Evolutionary conservation across 2,888 invertebrate genomes (phyloP).

Genomic region (Oscheius sp.): DNA sequence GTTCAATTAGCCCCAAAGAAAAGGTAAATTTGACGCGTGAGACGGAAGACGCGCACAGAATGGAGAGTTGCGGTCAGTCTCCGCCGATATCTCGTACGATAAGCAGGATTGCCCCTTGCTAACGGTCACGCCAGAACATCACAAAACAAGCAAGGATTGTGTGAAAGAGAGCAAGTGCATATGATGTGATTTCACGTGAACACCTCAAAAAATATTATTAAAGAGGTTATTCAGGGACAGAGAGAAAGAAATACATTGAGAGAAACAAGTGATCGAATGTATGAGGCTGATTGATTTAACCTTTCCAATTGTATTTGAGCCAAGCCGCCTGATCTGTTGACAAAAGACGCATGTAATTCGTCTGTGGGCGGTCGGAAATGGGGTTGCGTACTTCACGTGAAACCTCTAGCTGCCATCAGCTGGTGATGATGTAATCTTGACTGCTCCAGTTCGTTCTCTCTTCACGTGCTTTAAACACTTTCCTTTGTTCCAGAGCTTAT

Average conservation of each 20-base stretch:
- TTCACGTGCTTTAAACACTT: not conserved
- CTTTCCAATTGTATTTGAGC: not conserved
- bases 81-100: conserved; percentile 12
- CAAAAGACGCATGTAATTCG: not conserved
- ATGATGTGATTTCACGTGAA: conserved; percentile 10
- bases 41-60: not conserved
- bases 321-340: conserved; percentile 10
- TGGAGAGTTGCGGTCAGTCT: not conserved
- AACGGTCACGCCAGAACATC: not conserved
- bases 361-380: not conserved
- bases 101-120: conserved; percentile 16
- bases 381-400: conserved; percentile 25
- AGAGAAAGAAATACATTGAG: not conserved
- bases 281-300: not conserved
- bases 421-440: conserved; percentile 18
- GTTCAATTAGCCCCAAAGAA: no score
- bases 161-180: not conserved
- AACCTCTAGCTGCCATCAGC: conserved; percentile 18
- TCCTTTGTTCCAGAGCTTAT: no score
- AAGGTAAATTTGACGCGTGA: no score
- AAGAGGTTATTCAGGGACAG: no score
- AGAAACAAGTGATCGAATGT: not conserved
- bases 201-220: no score
- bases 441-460: not conserved
- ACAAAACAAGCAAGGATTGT: not conserved